These are phyloP conservation scores for Momotus momota DNA, from an alignment of 2,797 vertebrate species.

Conservation along the genomic window DNA sequence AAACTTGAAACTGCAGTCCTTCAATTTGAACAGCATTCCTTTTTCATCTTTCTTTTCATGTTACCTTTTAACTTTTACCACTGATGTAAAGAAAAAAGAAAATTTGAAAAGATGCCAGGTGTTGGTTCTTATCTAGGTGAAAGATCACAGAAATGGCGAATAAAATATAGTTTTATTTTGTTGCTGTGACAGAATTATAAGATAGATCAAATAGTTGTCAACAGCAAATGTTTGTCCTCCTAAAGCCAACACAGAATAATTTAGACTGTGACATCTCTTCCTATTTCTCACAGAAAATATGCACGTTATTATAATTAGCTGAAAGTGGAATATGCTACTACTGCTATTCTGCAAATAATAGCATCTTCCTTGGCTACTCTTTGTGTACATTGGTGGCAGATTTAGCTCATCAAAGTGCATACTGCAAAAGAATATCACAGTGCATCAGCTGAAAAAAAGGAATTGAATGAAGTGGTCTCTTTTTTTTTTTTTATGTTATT, in stretches of 20 bases:
- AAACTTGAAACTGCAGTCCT: slow-evolving; percentile 86
- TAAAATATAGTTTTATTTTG: slow-evolving; percentile 79
- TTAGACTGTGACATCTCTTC: slow-evolving; percentile 63
- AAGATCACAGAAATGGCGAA: slow-evolving; percentile 82
- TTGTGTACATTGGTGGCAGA: slow-evolving; percentile 18
- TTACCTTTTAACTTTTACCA: slow-evolving; percentile 86
- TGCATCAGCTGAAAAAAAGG: neutral
- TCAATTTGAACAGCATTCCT: slow-evolving; percentile 85
- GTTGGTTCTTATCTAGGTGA: slow-evolving; percentile 83
- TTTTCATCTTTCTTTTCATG: slow-evolving; percentile 88
- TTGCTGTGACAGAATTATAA: slow-evolving; percentile 79
- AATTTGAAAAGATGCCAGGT: slow-evolving; percentile 85
- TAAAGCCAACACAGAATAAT: slow-evolving; percentile 69
- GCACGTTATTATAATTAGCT: slow-evolving; percentile 67
- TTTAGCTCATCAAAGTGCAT: neutral
- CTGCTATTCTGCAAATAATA: slow-evolving; percentile 12
- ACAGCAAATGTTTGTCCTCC: slow-evolving; percentile 82
- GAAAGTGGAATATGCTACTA: neutral
- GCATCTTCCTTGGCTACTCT: neutral
- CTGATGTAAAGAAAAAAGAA: slow-evolving; percentile 82
- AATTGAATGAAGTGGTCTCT: neutral
- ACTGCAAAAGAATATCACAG: neutral
- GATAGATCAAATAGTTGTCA: slow-evolving; percentile 82
- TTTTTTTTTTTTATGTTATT: neutral
- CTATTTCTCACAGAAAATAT: slow-evolving; percentile 28